Base-by-base conservation (phyloP, 1,140 invertebrate species). In the Lethocerus indicus region DNA sequence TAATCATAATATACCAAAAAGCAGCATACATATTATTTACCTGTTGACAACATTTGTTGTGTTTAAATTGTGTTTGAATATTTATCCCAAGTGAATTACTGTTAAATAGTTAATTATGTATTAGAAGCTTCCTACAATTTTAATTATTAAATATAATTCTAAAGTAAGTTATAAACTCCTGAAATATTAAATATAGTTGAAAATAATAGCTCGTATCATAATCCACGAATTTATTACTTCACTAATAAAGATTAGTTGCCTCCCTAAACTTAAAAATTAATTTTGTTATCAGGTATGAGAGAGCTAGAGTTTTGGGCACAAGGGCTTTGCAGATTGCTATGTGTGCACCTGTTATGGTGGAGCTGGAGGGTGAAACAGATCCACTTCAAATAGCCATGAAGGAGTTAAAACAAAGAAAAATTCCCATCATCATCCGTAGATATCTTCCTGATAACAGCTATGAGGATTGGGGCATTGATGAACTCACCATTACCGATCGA, bases 261-360 rank as follows among this genome's bases (percentile, higher is more conserved):
- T n/a, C n/a, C n/a, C n/a, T n/a, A n/a, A n/a, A n/a, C 24, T 32
- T 25, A 32, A 47, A 50, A 23, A 25, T 21, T 32, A 14, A 35
- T 29, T 53, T 52, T 46, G 50, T 52, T 60, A 63, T 49, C 48
- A 74, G 72, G 59, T 83, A 85, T 68, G 93, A 97, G 70, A 67
- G 93, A 57, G 93, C 93, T 1, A 68, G 93, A 57, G 87, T 97
- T 0, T 64, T 95, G 53, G 94, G 96, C 1, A 99, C 96, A 2
- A 71, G 96, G 63, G 96, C 96, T 0, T 67, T 99, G 24, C 96
- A 99, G 67, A 99, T 99, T 61, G 91, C 95, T 0, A 99, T 99
- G 96, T 97, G 95, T 72, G 95, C 96, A 7, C 96, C 96, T 3
- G 92, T 99, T 0, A 99, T 99, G 96, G 96, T 99, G 18, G 96